These are phyloP conservation scores for Epizoanthus rinbou DNA, from an alignment of 92 coral and sea anemone species.

Conservation along the genomic window DNA sequence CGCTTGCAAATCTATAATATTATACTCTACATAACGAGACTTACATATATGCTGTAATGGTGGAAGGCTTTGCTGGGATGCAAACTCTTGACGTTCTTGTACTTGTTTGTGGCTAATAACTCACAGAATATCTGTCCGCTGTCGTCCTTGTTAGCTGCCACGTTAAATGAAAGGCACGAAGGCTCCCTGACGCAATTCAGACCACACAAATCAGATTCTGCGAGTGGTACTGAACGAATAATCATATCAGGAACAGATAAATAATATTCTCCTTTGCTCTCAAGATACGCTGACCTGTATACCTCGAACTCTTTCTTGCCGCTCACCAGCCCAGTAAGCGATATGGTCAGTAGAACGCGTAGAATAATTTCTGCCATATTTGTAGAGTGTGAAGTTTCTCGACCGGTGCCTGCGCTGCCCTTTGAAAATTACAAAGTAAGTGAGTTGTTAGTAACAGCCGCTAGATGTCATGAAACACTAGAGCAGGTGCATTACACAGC, in stretches of 20 bases:
- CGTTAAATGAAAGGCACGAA: neutral
- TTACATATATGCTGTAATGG: constrained; percentile 41
- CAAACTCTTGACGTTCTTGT: neutral
- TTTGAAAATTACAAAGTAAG: no score
- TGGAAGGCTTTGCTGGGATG: constrained; percentile 38
- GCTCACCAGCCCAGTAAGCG: neutral
- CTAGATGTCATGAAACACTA: no score
- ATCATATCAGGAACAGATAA: neutral
- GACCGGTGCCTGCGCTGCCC: no score
- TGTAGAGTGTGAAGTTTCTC: no score
- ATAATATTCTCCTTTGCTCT: neutral
- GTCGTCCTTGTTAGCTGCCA: neutral
- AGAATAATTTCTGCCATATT: neutral
- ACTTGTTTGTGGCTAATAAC: neutral
- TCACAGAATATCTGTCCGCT: neutral
- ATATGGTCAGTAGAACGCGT: neutral
- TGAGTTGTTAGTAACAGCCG: no score
- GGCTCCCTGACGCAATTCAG: neutral
- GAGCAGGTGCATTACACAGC: no score
- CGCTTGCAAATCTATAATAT: no score
- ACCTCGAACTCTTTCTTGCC: neutral
- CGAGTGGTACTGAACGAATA: neutral
- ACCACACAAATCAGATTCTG: neutral
- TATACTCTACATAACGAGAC: no score
- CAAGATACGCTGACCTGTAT: neutral